These are phyloP conservation scores for Medauroidea extradentata DNA, from an alignment of 1,140 invertebrate species.

Conservation along the genomic window DNA sequence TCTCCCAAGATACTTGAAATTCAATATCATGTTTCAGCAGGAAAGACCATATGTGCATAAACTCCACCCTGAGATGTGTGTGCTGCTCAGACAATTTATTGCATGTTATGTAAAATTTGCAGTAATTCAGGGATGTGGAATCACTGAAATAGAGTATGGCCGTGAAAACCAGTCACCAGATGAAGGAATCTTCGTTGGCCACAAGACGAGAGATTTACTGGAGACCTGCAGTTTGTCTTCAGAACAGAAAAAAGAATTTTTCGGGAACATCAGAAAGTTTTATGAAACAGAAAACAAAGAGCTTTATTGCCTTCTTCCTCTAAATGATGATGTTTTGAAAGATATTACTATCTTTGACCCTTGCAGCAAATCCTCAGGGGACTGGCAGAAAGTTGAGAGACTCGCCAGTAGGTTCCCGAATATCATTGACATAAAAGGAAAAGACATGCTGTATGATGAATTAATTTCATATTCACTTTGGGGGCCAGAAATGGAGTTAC, in stretches of 20 bases:
- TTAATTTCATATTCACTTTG: too few relatives aligned
- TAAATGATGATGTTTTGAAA: neutral
- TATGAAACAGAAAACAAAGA: neutral
- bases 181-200: neutral
- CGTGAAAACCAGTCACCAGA: neutral
- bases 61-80: neutral
- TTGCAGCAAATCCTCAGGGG: neutral
- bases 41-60: constrained; percentile 1
- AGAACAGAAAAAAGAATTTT: neutral
- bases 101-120: neutral
- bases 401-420: neutral
- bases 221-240: neutral
- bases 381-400: neutral
- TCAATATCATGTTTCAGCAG: neutral
- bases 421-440: neutral
- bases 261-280: neutral
- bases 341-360: neutral
- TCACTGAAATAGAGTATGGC: neutral
- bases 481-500: too few relatives aligned
- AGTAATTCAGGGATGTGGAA: neutral
- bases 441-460: neutral
- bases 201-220: neutral
- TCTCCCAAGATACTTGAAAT: neutral
- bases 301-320: neutral
- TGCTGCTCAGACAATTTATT: neutral